Percentiles rank a stretch among this genome's conserved stretches.
Evolutionary conservation across 2,888 invertebrate genomes (phyloP).

Genomic region (Papilio demoleus): DNA sequence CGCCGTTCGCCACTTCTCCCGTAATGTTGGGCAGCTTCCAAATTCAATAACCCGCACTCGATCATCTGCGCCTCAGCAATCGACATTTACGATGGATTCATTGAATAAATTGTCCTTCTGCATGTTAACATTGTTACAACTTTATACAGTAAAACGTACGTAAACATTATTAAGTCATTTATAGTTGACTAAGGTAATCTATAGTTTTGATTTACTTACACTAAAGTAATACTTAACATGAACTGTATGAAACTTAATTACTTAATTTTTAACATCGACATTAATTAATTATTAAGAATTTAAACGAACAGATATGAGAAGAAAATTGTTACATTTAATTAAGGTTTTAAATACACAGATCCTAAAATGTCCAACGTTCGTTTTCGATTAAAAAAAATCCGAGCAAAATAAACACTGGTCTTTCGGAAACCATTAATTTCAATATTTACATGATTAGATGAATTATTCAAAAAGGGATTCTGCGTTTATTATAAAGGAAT

Average conservation of each 20-base stretch:
- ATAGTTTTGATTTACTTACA: too few species aligned
- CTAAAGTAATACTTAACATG: too few species aligned
- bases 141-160: neutral
- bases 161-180: too few species aligned
- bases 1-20: neutral
- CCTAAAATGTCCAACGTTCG: neutral
- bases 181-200: too few species aligned
- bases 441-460: slow-evolving; percentile 22
- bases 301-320: neutral
- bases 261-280: too few species aligned
- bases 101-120: slow-evolving; percentile 2
- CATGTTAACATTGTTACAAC: neutral
- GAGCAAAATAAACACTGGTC: slow-evolving; percentile 23
- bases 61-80: slow-evolving; percentile 1
- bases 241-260: too few species aligned
- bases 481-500: slow-evolving; percentile 9
- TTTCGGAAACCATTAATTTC: slow-evolving; percentile 29
- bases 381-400: slow-evolving; percentile 14
- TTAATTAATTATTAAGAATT: too few species aligned
- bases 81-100: neutral
- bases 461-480: slow-evolving; percentile 23
- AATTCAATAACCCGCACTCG: neutral
- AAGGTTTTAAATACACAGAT: neutral
- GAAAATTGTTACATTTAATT: neutral
- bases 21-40: neutral